Evolutionary conservation across 1,140 invertebrate species (phyloP), one percentile per base, ranked within the genome.

Genomic region (Asbolus verrucosus): DNA sequence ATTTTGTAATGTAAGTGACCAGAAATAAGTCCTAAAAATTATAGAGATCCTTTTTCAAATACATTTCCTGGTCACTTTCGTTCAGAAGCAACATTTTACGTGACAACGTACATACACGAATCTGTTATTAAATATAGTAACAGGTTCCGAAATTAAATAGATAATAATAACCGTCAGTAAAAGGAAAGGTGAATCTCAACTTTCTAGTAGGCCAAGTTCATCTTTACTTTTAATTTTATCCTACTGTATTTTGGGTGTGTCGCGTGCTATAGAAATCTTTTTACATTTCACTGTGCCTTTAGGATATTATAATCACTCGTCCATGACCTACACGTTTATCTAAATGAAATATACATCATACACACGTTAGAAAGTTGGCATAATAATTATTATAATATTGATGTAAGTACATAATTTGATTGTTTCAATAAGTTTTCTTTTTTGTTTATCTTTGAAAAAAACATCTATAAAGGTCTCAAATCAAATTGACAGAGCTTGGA

Each of bases 191-290:
- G 60, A 39, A 36, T 41, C 61, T 63, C 19, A 36, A 63, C 61
- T 63, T 63, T 63, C 61, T 63, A 63, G 24, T 63, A 41, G 61
- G 61, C 61, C 61, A 63, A 63, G 61, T 63, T 63, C 61, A 63
- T 14, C 36, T 38, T 41, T 27, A 54, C 46, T 54, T 54, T 54
- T 54, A 54, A 62, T 62, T 62, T 62, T 38, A 62, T 63, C 61
- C 39, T 21, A 38, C 39, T 62, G 3, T 62, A 38, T 62, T 62
- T 63, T 38, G 61, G 61, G 61, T 41, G 61, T 63, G 61, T 63
- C 61, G 33, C 19, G 33, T 63, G 38, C 11, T 63, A 33, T 39
- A 41, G 30, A 24, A 63, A 30, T 13, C 61, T 39, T n/a, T 39
- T 63, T 39, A 41, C 61, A 63, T 63, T 63, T 63, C 61, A 63